phyloP scores from a whole-genome alignment of 2,888 invertebrate species.

The Leptothorax acervorum region DNA sequence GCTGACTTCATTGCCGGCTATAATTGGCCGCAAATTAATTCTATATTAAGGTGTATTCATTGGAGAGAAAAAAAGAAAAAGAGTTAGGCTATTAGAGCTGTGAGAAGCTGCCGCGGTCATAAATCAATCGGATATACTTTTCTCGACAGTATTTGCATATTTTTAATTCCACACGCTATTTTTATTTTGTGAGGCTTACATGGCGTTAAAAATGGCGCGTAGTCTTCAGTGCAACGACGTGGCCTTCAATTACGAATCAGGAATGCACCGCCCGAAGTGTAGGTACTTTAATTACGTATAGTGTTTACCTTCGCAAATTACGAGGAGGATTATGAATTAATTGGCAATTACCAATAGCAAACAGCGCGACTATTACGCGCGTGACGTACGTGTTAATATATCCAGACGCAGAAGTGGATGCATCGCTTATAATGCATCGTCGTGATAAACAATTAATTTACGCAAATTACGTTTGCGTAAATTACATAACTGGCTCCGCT shows the following conservation, averaged over 20 bases:
- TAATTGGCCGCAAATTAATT: slow-evolving; percentile 37
- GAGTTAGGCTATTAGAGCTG: background rate
- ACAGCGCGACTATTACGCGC: slow-evolving; percentile 28
- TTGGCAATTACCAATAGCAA: slow-evolving; percentile 50
- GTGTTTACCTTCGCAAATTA: slow-evolving; percentile 37
- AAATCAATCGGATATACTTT: background rate
- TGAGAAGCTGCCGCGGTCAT: background rate
- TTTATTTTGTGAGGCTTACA: background rate
- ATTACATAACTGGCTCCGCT: slow-evolving; percentile 29
- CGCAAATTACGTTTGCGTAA: slow-evolving; percentile 38
- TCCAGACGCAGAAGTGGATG: background rate
- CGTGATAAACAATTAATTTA: slow-evolving; percentile 39
- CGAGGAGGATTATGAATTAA: slow-evolving; percentile 44
- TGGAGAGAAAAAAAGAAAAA: background rate
- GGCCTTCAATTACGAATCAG: background rate
- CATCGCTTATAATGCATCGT: slow-evolving; percentile 14
- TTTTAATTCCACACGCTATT: background rate
- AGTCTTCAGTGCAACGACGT: background rate
- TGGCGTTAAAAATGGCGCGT: background rate
- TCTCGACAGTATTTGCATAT: background rate
- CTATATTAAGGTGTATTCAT: background rate
- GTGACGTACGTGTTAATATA: slow-evolving; percentile 18
- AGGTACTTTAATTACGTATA: slow-evolving; percentile 26
- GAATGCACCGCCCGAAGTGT: background rate
- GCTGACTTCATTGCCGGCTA: slow-evolving; percentile 20